These are phyloP conservation scores for honey bee (Apis mellifera) DNA, from an alignment of 1,140 invertebrate genomes.

Conservation along the genomic window Amel_HAv3.1 CM009941.2:13958001-13958500, in stretches of 20 bases:
- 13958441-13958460: not conserved
- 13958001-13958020: constrained; percentile 32
- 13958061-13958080: constrained; percentile 86
- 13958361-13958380: constrained; percentile 39
- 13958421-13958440: constrained; percentile 8
- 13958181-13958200: not conserved
- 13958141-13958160: constrained; percentile 5
- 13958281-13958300: too few relatives aligned
- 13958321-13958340: constrained; percentile 13
- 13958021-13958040: constrained; percentile 57
- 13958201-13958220: constrained; percentile 52
- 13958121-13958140: constrained; percentile 81
- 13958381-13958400: constrained; percentile 6
- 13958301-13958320: not conserved
- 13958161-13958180: not conserved
- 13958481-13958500: not conserved
- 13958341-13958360: not conserved
- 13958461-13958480: not conserved
- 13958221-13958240: constrained; percentile 52
- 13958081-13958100: constrained; percentile 86
- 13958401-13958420: constrained; percentile 29
- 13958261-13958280: not conserved
- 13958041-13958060: constrained; percentile 82
- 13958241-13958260: not conserved
- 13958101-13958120: constrained; percentile 87